Evolutionary conservation across 1,140 invertebrate genomes (phyloP), one percentile per base, ranked within the genome.

Genomic region (Berghia stephanieae): DNA sequence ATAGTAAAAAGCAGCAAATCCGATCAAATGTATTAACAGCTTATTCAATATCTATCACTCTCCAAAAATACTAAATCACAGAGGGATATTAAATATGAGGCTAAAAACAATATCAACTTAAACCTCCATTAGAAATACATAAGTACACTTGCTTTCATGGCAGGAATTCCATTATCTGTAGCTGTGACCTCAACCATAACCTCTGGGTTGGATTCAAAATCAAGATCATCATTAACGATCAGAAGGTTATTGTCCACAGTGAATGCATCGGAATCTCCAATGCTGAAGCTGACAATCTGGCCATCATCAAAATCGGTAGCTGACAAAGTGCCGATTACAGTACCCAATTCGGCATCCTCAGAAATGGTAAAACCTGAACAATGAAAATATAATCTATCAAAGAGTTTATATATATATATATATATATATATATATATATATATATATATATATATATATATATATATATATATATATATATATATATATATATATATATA

Each of bases 111-210:
- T n/a, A n/a, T n/a, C n/a, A n/a, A n/a, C n/a, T n/a, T n/a, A n/a
- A n/a, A n/a, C n/a, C n/a, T n/a, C n/a, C n/a, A n/a, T n/a, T n/a
- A n/a, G n/a, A n/a, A 8, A 13, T 60, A 18, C 21, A 60, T n/a
- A 60, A 8, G 31, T n/a, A 63, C 5, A 83, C 82, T 79, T 31
- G 81, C 82, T 16, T 74, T 70, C 36, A 55, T 55, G 16, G 71
- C 70, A 55, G 82, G 82, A 16, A 68, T 43, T 18, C 81, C 83
- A 68, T 76, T 73, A 52, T 84, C 83, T 43, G 77, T 70, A 40
- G 78, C 83, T 43, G 52, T 72, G 24, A 81, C 70, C 43, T 80
- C 52, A 18, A 84, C 67, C 13, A 38, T 75, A 27, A 81, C 46
- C 0, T 13, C 66, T 6, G 79, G 55, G 3, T 42, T 57, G 10